Percentiles rank a stretch among this genome's conserved stretches.
Evolutionary conservation across 2,113 vertebrate genomes (phyloP).

Genomic region (Plectropomus leopardus): DNA sequence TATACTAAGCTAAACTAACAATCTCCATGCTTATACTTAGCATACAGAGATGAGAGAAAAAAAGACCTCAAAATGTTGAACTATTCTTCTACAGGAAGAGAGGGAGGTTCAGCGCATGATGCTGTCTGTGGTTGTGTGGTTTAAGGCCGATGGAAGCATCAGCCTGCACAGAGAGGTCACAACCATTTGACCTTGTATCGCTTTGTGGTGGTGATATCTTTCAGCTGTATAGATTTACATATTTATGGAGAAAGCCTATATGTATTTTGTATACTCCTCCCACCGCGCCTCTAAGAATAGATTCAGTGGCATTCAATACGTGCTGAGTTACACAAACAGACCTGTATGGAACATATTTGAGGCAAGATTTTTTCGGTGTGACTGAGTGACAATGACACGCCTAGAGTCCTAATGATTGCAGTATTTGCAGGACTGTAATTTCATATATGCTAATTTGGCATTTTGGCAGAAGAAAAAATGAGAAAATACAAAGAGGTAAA

Average conservation of each 20-base stretch:
- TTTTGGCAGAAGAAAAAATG: constrained; percentile 61
- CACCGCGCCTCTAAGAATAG: neutral
- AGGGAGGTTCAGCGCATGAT: neutral
- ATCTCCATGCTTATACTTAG: neutral
- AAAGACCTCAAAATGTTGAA: neutral
- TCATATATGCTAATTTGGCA: constrained; percentile 78
- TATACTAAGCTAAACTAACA: neutral
- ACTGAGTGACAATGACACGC: constrained; percentile 37
- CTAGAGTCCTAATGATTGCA: constrained; percentile 35
- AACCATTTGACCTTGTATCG: constrained; percentile 24
- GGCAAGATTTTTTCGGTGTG: neutral
- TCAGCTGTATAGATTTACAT: constrained; percentile 22
- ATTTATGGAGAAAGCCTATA: constrained; percentile 7
- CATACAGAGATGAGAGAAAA: neutral
- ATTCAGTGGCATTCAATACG: neutral
- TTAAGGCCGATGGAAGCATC: neutral
- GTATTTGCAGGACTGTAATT: constrained; percentile 48
- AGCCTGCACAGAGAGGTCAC: neutral
- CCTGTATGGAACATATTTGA: constrained; percentile 8
- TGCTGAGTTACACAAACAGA: constrained; percentile 10
- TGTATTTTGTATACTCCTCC: neutral
- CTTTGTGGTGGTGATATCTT: neutral
- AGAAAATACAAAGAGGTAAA: constrained; percentile 61
- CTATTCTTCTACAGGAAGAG: neutral
- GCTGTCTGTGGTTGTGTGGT: neutral